Evolutionary conservation across 2,113 vertebrate species (phyloP).

Genomic region (Mandrillus leucophaeus): DNA sequence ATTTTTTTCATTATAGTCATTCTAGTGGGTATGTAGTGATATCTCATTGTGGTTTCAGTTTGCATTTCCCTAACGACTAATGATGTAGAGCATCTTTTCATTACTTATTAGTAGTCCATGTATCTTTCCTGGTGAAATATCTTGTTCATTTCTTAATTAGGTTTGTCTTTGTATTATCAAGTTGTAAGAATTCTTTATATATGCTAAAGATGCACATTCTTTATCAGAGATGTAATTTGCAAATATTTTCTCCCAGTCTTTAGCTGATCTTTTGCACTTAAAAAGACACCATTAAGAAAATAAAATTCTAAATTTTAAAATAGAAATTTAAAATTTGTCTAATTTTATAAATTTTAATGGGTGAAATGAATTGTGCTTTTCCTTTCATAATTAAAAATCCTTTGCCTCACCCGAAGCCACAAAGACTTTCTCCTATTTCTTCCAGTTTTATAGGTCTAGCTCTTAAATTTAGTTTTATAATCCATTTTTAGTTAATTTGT

Average conservation of each 20-base stretch:
- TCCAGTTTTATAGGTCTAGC: background rate
- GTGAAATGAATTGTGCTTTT: background rate
- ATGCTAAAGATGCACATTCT: background rate
- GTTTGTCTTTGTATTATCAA: background rate
- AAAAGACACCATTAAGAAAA: background rate
- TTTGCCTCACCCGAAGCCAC: background rate
- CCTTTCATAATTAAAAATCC: background rate
- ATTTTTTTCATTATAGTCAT: background rate
- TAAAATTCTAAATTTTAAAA: background rate
- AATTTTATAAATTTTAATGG: background rate
- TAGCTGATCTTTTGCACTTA: background rate
- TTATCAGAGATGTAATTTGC: background rate
- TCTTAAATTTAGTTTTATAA: slow-evolving; percentile 10
- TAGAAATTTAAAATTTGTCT: background rate
- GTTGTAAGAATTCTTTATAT: background rate
- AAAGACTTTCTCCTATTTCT: slow-evolving; percentile 8
- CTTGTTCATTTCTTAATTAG: background rate
- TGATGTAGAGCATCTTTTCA: background rate
- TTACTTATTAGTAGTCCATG: background rate
- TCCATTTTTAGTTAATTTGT: slow-evolving; percentile 23
- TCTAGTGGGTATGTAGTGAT: background rate
- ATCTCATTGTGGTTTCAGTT: background rate
- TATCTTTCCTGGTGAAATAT: background rate
- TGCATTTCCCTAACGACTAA: background rate
- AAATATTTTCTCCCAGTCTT: background rate